Conservation (phyloP, 2,888 invertebrate genomes). For the Heliothis peltigera region DNA sequence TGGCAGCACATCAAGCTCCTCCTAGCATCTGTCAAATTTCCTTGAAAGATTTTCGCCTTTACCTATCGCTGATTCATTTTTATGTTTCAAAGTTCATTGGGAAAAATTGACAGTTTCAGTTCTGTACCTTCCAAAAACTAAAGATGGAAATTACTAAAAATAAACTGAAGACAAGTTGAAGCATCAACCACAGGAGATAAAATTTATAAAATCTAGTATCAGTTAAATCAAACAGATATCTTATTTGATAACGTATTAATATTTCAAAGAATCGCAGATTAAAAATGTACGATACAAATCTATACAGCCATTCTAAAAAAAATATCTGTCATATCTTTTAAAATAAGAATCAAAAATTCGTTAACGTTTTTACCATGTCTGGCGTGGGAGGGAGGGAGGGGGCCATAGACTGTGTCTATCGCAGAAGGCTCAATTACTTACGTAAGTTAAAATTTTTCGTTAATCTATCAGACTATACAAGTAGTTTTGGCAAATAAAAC, state of each 20-base stretch:
- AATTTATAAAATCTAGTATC: constrained; percentile 1
- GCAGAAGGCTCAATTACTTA: constrained; percentile 23
- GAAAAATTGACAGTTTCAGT: too few species aligned
- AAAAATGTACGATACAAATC: constrained; percentile 50
- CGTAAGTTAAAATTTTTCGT: neutral
- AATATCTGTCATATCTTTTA: constrained; percentile 60
- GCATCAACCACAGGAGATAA: neutral
- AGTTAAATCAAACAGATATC: constrained; percentile 31
- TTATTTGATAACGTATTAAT: constrained; percentile 35
- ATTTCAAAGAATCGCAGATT: constrained; percentile 34
- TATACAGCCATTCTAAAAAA: constrained; percentile 46
- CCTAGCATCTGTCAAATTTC: too few species aligned
- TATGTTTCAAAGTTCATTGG: too few species aligned
- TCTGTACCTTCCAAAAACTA: too few species aligned
- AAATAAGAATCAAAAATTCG: constrained; percentile 60
- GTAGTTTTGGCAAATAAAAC: too few species aligned
- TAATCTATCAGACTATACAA: too few species aligned
- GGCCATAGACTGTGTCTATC: constrained; percentile 23
- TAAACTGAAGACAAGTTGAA: neutral
- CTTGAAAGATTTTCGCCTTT: too few species aligned
- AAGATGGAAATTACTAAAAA: too few species aligned
- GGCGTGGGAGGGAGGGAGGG: constrained; percentile 55
- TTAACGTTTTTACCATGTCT: constrained; percentile 67
- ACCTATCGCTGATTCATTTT: too few species aligned
- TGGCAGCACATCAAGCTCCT: too few species aligned